Evolutionary conservation across 1,140 invertebrate species (phyloP).

Genomic region (Adelges cooleyi): DNA sequence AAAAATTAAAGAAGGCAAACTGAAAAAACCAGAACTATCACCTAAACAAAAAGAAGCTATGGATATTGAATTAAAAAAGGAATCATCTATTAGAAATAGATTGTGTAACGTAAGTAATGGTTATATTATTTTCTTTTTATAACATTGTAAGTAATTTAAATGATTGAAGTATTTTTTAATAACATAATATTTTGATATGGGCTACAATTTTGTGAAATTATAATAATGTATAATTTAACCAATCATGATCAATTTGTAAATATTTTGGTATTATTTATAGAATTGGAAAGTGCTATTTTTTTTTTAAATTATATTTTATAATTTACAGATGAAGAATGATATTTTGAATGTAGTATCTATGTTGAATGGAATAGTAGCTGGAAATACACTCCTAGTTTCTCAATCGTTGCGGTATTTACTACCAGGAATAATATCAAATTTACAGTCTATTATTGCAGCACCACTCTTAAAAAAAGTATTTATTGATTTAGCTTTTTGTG

Average conservation of each 20-base stretch:
- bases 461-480: conserved; percentile 50
- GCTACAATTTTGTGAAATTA: background rate
- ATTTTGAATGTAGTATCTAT: conserved; percentile 44
- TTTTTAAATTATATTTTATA: conserved; percentile 15
- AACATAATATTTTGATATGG: too few species aligned
- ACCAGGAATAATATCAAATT: conserved; percentile 47
- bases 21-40: conserved; percentile 62
- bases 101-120: conserved; percentile 46
- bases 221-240: background rate
- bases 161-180: too few species aligned
- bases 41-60: conserved; percentile 89
- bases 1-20: conserved; percentile 65
- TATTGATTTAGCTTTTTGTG: conserved; percentile 43
- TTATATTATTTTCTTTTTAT: too few species aligned
- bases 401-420: conserved; percentile 51
- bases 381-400: conserved; percentile 51
- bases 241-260: too few species aligned
- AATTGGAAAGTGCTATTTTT: too few species aligned
- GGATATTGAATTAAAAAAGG: conserved; percentile 75
- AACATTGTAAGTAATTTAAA: too few species aligned
- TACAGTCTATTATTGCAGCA: conserved; percentile 57
- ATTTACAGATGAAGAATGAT: conserved; percentile 30
- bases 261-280: too few species aligned
- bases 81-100: conserved; percentile 57
- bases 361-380: conserved; percentile 47